Conservation (phyloP, 1,140 invertebrate genomes). For the Drosophila kurseongensis region DNA sequence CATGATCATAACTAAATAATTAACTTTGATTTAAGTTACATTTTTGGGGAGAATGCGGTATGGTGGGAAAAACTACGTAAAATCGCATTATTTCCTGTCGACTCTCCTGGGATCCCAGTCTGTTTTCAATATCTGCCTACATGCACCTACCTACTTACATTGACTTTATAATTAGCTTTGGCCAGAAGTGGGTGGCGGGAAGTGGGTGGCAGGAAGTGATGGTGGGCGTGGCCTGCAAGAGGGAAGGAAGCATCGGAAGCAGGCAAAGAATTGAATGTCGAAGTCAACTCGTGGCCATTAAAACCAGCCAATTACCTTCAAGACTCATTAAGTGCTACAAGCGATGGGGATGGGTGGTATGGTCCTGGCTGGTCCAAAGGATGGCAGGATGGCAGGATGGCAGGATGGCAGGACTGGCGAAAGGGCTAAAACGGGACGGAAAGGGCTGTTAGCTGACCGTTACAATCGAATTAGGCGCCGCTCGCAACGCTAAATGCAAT, state of each 20-base stretch:
- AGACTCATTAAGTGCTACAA: conserved; percentile 78
- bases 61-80: too few relatives aligned
- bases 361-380: background rate
- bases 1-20: background rate
- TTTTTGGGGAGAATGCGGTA: background rate
- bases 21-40: background rate
- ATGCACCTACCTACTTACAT: conserved; percentile 58
- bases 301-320: conserved; percentile 80
- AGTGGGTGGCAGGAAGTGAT: conserved; percentile 16
- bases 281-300: conserved; percentile 73
- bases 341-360: conserved; percentile 13
- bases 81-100: too few relatives aligned
- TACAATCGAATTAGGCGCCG: conserved; percentile 80
- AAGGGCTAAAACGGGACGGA: conserved; percentile 14
- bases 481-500: conserved; percentile 79
- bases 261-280: conserved; percentile 54
- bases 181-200: conserved; percentile 26
- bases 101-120: background rate
- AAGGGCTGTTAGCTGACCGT: conserved; percentile 69
- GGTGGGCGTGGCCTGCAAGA: conserved; percentile 3
- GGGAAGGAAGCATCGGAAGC: conserved; percentile 46
- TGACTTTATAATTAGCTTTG: conserved; percentile 75
- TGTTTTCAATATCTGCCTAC: conserved; percentile 16
- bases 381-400: background rate
- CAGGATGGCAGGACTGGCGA: background rate